phyloP scores from a whole-genome alignment of 2,888 invertebrate species.

The Agonopterix alstromeriana region DNA sequence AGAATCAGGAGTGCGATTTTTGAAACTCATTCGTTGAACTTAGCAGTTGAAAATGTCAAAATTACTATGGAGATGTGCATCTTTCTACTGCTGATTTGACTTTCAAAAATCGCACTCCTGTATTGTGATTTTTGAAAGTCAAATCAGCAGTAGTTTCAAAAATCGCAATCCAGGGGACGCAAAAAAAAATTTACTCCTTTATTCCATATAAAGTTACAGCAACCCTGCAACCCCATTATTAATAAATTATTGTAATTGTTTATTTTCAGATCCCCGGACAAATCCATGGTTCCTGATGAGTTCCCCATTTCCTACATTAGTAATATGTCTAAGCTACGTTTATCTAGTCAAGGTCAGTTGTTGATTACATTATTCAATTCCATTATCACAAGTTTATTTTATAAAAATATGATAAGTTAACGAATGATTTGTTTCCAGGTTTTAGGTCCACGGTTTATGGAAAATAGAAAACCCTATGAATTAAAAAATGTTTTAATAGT shows the following conservation, averaged over 20 bases:
- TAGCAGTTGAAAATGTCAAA: too few relatives aligned
- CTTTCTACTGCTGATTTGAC: too few relatives aligned
- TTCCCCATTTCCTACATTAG: constrained; percentile 93
- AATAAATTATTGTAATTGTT: background rate
- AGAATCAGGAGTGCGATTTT: too few relatives aligned
- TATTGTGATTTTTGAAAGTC: too few relatives aligned
- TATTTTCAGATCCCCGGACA: constrained; percentile 87
- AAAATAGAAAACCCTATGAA: constrained; percentile 92
- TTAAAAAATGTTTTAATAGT: constrained; percentile 85
- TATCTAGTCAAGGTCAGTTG: constrained; percentile 89
- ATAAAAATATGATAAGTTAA: background rate
- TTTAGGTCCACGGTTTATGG: constrained; percentile 92
- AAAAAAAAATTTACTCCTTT: too few relatives aligned
- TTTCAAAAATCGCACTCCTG: too few relatives aligned
- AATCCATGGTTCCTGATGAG: constrained; percentile 96
- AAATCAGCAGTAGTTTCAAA: too few relatives aligned
- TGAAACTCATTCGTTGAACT: too few relatives aligned
- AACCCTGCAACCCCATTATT: too few relatives aligned
- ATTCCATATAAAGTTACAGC: too few relatives aligned
- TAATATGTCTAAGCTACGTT: constrained; percentile 92
- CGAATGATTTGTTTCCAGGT: constrained; percentile 70
- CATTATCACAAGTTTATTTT: background rate
- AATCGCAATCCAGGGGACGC: too few relatives aligned
- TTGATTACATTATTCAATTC: background rate
- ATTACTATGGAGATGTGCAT: too few relatives aligned